Evolutionary conservation across 2,113 vertebrate genomes (phyloP).

Genomic region (Indicator indicator): DNA sequence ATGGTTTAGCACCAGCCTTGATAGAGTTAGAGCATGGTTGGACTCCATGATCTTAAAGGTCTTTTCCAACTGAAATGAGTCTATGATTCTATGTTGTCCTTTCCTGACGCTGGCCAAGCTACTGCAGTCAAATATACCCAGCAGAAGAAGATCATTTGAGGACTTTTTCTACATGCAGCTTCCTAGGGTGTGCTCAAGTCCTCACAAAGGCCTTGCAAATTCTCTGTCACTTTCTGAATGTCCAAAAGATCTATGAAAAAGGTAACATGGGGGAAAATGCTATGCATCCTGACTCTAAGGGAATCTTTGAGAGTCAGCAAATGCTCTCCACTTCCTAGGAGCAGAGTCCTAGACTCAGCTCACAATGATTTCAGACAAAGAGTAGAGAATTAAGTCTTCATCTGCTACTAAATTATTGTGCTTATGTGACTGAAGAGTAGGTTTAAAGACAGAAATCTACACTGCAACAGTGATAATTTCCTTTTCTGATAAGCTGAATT

Average conservation of each 20-base stretch:
- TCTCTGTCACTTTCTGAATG: neutral
- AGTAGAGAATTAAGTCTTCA: neutral
- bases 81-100: neutral
- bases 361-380: neutral
- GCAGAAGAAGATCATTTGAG: neutral
- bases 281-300: neutral
- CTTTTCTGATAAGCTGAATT: neutral
- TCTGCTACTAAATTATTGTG: neutral
- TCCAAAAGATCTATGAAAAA: neutral
- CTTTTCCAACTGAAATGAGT: too few relatives aligned
- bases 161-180: neutral
- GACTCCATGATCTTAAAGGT: too few relatives aligned
- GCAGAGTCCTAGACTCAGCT: neutral
- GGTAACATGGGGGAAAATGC: neutral
- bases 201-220: neutral
- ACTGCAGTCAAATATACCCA: neutral
- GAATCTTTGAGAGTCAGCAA: neutral
- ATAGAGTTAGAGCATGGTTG: too few relatives aligned
- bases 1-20: too few relatives aligned
- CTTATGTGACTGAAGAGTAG: neutral
- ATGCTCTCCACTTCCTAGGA: neutral
- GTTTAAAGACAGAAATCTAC: neutral
- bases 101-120: neutral
- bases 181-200: neutral
- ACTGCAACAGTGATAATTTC: neutral